These are phyloP conservation scores for Meles meles DNA, from an alignment of 2,113 vertebrate genomes.

Conservation along the genomic window DNA sequence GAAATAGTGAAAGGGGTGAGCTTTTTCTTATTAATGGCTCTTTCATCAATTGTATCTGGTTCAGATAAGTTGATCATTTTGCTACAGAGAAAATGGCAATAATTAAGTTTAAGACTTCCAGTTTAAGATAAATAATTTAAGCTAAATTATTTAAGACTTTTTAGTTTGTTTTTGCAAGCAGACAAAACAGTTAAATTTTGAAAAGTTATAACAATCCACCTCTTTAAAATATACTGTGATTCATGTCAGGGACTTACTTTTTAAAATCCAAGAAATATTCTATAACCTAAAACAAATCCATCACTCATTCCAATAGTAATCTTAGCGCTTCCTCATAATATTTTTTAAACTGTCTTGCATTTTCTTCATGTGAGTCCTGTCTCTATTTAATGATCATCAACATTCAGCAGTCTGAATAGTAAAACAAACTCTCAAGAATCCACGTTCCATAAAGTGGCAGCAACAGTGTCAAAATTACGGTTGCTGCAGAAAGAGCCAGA, in stretches of 20 bases:
- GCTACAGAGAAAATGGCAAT: constrained; percentile 82
- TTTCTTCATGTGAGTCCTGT: neutral
- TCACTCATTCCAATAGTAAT: neutral
- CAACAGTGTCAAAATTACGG: neutral
- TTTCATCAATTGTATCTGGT: constrained; percentile 96
- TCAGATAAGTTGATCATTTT: constrained; percentile 99
- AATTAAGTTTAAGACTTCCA: constrained; percentile 47
- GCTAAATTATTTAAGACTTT: constrained; percentile 12
- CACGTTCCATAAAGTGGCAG: neutral
- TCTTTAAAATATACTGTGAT: constrained; percentile 12
- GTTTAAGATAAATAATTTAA: neutral
- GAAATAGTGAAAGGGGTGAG: constrained; percentile 93
- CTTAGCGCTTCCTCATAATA: neutral
- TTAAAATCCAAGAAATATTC: constrained; percentile 2
- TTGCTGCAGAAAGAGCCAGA: neutral
- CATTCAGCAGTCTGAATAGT: neutral
- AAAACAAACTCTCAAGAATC: neutral
- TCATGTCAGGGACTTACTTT: neutral
- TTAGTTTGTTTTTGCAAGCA: constrained; percentile 27
- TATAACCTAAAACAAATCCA: neutral
- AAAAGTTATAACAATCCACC: neutral
- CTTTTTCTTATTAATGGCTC: constrained; percentile 97
- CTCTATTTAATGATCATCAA: neutral
- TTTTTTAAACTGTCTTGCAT: neutral
- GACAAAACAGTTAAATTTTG: neutral